Base-by-base conservation (phyloP, 2,888 invertebrate genomes). In the Coenonympha arcania region DNA sequence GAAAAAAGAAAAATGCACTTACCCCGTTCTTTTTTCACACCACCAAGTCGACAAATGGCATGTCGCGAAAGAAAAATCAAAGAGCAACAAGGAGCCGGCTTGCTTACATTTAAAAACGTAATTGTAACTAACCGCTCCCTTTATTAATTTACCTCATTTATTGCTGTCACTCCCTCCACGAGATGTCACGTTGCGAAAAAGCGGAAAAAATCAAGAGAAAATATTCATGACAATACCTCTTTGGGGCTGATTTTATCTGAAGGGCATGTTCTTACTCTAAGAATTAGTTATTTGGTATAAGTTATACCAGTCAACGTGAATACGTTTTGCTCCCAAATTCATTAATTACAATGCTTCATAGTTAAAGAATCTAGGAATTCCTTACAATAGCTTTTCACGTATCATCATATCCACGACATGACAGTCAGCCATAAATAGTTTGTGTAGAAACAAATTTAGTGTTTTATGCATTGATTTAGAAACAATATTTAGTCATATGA, bases 51-150 rank as follows among this genome's bases (percentile, higher is more conserved):
- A 83, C 77, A 83, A 85, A 85, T 81, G 75, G 79, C 77, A 65
- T 82, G 84, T 81, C 83, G 78, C 77, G 68, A 73, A 79, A 80
- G 79, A 80, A 81, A 86, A 86, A 84, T 83, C 82, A 82, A 81
- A 79, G 70, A 61, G 69, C 71, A 74, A 80, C 79, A 79, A 78
- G 72, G 69, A 76, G 59, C 76, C 72, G 67, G 73, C 76, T 84
- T 80, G 82, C 80, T 84, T 82, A 80, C 83, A 82, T 84, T 84
- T 81, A 83, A 85, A 86, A 82, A 76, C 74, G 79, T 86, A 85
- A 86, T 86, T 86, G 85, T 85, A 82, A 84, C 82, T 82, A 86
- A 86, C 85, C 85, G 74, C 74, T 71, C 82, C 78, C 76, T 71
- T 83, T 84, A 86, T 85, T 85, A 84, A 85, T 85, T 84, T 78